Evolutionary conservation across 2,888 invertebrate genomes (phyloP).

Genomic region (Brachylomia viminalis): DNA sequence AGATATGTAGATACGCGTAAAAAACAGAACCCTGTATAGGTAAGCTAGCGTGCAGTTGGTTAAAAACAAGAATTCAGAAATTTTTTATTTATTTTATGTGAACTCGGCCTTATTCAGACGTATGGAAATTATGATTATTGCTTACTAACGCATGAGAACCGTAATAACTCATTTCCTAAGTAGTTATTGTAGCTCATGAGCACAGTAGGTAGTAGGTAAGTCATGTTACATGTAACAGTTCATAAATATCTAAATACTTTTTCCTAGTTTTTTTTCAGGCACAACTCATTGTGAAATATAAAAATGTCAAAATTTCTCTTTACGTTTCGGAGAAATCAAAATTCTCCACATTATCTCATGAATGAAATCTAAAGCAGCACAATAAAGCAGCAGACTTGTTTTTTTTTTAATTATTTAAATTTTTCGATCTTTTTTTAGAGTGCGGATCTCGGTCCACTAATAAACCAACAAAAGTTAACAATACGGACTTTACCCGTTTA

Average conservation of each 20-base stretch:
- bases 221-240: neutral
- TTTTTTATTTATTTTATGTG: slow-evolving; percentile 1
- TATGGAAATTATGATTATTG: slow-evolving; percentile 22
- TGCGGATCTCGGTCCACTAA: slow-evolving; percentile 17
- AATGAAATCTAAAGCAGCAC: slow-evolving; percentile 36
- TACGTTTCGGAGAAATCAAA: neutral
- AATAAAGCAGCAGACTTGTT: neutral
- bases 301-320: neutral
- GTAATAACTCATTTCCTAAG: slow-evolving; percentile 15
- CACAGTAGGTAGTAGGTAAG: neutral
- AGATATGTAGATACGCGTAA: neutral
- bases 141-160: neutral
- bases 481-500: slow-evolving; percentile 24
- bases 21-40: neutral
- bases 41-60: neutral
- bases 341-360: slow-evolving; percentile 18
- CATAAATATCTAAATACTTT: slow-evolving; percentile 15
- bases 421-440: slow-evolving; percentile 4
- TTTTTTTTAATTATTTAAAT: slow-evolving; percentile 14
- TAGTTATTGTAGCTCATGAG: neutral
- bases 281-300: slow-evolving; percentile 28
- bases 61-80: neutral
- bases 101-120: slow-evolving; percentile 1
- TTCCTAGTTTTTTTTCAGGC: slow-evolving; percentile 1
- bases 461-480: slow-evolving; percentile 38